Base-by-base conservation (phyloP, 2,888 invertebrate genomes). In the Tachina lurida region DNA sequence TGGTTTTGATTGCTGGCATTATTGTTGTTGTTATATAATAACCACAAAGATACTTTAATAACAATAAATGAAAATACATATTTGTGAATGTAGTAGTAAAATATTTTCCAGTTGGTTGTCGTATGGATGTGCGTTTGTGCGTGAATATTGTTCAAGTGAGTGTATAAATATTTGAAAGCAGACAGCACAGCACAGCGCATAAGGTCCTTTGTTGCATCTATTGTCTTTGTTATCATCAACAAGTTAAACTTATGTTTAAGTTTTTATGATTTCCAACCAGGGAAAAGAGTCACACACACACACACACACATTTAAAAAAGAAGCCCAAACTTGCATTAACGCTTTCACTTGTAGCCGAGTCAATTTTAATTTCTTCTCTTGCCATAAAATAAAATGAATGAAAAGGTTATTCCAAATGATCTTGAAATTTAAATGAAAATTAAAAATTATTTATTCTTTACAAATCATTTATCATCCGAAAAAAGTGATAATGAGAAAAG, bases 1-100 rank as follows among this genome's bases (percentile, higher is more conserved):
- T 65, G 67, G 82, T 82, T 83, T 78, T 86, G 75, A 86, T 75
- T 86, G 78, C 49, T 79, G 65, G 52, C 60, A 52, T 77, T 83
- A 73, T 65, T 31, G 31, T 31, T 31, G 31, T 31, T 31, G 67
- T 52, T 68, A 45, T n/a, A 41, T 7, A 22, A 47, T 47, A 54
- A 68, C 52, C 60, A 45, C 39, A 47, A 63, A 19, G 47, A 70
- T 60, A n/a, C 62, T 54, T 31, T 17, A 47, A 31, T 39, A 71
- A 73, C 45, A 60, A 60, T 31, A 74, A 62, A 49, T 41, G 41
- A 49, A 47, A 74, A 49, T 17, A 39, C 4, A 4, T 31, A 31
- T 10, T 56, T 56, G 17, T 22, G 13, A 41, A 7, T 60, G 39
- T 68, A 13, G 17, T 68, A 47, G 52, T 62, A 63, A 60, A 75